Evolutionary conservation across 2,888 invertebrate genomes (phyloP), one percentile per base, ranked within the genome.

Genomic region (Diaphora mendica): DNA sequence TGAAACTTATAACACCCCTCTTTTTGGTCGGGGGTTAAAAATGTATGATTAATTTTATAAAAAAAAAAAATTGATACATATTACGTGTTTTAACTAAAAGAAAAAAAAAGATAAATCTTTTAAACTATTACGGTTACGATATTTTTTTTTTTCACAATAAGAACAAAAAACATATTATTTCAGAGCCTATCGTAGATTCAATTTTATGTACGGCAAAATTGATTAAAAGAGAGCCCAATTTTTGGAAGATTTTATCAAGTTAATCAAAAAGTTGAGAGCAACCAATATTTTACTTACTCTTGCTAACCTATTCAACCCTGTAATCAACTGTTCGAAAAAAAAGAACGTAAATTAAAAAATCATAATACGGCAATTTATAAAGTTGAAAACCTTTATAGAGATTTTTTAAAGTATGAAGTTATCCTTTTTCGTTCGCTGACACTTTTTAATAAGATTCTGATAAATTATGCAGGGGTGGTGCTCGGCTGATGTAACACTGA

Each of bases 381-480:
- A 89, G 86, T 88, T 84, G 79, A 83, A 79, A 85, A 82, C 85
- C 86, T 86, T 90, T 89, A 90, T 90, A 86, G 86, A 88, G 90
- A 90, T 88, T 90, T n/a, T 90, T 89, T 87, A 87, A 83, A 62
- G 30, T 7, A 44, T 30, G 42, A 67, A 30, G 71, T 86, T 88
- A 82, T 77, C 80, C 83, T 77, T 89, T 91, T 90, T 91, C 89
- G 88, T 91, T 87, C 88, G 87, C 90, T 90, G 91, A 92, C 92
- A 93, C 89, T 93, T 93, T 39, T 92, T 93, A 93, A 92, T 93
- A 93, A 92, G 91, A 91, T 91, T 91, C 91, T 92, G 90, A 92
- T 93, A 92, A 93, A 93, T 92, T 93, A 94, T 92, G 92, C 92
- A 89, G 86, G 85, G 83, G 84, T 83, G 77, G 76, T 80, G 87